Percentiles rank a stretch among this genome's conserved stretches.
These are phyloP conservation scores for Oreochromis niloticus DNA, from an alignment of 2,113 vertebrate genomes.

Conservation along the genomic window DNA sequence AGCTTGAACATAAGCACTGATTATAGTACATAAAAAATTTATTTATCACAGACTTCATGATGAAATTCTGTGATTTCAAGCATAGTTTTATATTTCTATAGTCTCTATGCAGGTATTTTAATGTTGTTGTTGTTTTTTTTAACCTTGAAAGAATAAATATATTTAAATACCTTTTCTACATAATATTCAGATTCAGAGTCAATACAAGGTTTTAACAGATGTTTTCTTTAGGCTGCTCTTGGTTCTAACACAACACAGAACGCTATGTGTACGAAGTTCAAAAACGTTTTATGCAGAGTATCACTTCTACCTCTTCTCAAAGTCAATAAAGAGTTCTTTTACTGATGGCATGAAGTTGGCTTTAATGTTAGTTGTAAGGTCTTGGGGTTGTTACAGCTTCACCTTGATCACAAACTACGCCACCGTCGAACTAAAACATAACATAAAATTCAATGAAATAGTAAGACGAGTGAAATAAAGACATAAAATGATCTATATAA, in stretches of 20 bases:
- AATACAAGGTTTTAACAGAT: not conserved
- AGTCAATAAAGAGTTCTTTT: no score
- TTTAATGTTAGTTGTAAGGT: no score
- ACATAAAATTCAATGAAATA: no score
- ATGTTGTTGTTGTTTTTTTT: not conserved
- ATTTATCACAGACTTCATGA: not conserved
- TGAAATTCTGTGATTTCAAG: not conserved
- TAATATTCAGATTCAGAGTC: not conserved
- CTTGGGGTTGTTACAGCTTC: no score
- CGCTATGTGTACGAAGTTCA: fast-evolving
- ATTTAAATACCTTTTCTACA: not conserved
- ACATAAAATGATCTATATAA: no score
- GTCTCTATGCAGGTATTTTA: not conserved
- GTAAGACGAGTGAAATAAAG: no score
- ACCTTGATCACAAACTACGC: no score
- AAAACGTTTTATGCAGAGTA: fast-evolving
- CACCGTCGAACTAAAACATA: no score
- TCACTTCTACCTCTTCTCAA: no score
- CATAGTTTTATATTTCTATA: not conserved
- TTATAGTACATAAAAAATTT: not conserved
- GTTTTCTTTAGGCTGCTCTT: fast-evolving
- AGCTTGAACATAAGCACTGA: not conserved
- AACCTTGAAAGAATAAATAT: not conserved
- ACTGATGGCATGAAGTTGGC: no score
- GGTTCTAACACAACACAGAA: fast-evolving